A percentile compares a stretch with the other conserved stretches of the same genome.
These are phyloP conservation scores for Amiota mariae DNA, from an alignment of 2,888 invertebrate genomes.

Conservation along the genomic window DNA sequence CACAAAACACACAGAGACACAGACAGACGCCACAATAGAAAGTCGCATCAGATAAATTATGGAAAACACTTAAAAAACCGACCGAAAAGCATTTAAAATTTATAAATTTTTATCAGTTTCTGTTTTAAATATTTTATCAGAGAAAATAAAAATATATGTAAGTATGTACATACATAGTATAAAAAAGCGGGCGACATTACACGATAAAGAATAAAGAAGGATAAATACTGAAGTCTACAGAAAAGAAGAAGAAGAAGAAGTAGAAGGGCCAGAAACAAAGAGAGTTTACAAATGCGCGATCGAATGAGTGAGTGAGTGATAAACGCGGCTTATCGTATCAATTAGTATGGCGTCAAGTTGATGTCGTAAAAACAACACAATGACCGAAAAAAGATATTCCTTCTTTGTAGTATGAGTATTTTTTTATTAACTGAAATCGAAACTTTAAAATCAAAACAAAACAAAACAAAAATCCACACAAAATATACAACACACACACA, in stretches of 20 bases:
- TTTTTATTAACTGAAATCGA: conserved; percentile 17
- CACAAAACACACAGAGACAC: background rate
- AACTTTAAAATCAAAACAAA: conserved; percentile 29
- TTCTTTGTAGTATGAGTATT: background rate
- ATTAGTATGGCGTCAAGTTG: conserved; percentile 67
- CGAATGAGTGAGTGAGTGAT: conserved; percentile 65
- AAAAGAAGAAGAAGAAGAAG: no score
- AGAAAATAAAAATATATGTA: background rate
- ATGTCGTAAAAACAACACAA: conserved; percentile 56
- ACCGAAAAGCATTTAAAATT: conserved; percentile 3
- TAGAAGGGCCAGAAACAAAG: background rate
- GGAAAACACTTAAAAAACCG: conserved; percentile 8
- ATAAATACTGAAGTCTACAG: no score
- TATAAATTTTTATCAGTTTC: conserved; percentile 25
- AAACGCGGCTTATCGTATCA: conserved; percentile 65
- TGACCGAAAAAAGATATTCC: conserved; percentile 15
- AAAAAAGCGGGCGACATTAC: conserved; percentile 21
- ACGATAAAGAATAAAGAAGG: background rate
- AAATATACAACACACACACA: conserved; percentile 33
- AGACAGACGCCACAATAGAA: conserved; percentile 18
- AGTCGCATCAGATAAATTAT: conserved; percentile 24
- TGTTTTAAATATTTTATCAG: conserved; percentile 29
- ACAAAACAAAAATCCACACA: conserved; percentile 21
- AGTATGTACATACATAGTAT: no score
- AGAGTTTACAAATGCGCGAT: conserved; percentile 12